Percentiles rank a stretch among this genome's conserved stretches.
phyloP scores from a whole-genome alignment of 2,888 invertebrate genomes.

The Chrysomela aeneicollis region DNA sequence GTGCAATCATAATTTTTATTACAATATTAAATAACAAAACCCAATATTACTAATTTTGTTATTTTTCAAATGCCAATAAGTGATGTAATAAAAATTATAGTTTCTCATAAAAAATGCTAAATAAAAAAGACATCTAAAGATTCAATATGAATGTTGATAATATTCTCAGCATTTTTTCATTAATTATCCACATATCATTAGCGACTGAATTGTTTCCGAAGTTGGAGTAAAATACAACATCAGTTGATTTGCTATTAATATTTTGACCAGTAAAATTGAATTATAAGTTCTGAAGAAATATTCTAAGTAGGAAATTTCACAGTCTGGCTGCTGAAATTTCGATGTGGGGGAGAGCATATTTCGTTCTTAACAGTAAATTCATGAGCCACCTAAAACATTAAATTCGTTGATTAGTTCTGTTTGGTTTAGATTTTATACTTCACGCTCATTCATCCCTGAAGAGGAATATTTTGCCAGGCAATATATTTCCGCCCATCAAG shows the following conservation, averaged over 20 bases:
- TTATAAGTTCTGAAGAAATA: not conserved
- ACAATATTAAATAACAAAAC: too few relatives aligned
- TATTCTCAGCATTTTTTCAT: not conserved
- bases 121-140: not conserved
- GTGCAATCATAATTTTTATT: too few relatives aligned
- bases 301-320: conserved; percentile 3
- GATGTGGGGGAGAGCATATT: not conserved
- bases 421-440: not conserved
- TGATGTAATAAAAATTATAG: too few relatives aligned
- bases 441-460: not conserved
- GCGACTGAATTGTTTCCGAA: not conserved
- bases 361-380: not conserved
- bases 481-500: too few relatives aligned
- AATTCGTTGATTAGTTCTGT: not conserved
- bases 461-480: too few relatives aligned
- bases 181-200: not conserved
- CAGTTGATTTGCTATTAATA: not conserved
- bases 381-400: conserved; percentile 7
- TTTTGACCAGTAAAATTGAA: not conserved
- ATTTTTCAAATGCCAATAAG: too few relatives aligned
- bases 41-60: too few relatives aligned
- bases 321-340: conserved; percentile 1
- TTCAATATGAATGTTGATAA: not conserved
- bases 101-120: too few relatives aligned
- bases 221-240: not conserved